These are phyloP conservation scores for Luscinia luscinia DNA, from an alignment of 2,797 vertebrate genomes.

Conservation along the genomic window DNA sequence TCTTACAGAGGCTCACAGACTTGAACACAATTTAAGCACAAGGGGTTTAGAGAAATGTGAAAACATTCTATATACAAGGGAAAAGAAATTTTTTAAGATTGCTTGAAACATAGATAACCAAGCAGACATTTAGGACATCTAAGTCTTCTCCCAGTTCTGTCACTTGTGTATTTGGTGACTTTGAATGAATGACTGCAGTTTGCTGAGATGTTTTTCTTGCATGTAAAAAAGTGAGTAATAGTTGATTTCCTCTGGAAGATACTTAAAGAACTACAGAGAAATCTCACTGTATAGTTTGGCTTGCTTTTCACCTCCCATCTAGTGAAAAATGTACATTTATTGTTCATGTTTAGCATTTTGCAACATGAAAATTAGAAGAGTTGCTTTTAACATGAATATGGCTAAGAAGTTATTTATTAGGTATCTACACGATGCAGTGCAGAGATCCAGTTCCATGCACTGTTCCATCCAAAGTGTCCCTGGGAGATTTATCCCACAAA, in stretches of 20 bases:
- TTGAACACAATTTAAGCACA: neutral
- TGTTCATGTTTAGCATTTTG: neutral
- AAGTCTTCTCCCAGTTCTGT: neutral
- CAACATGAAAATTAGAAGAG: neutral
- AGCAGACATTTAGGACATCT: neutral
- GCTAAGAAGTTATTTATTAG: neutral
- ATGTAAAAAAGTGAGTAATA: neutral
- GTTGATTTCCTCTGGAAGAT: neutral
- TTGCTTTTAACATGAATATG: neutral
- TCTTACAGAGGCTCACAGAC: neutral
- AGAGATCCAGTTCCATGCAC: neutral
- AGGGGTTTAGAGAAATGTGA: neutral
- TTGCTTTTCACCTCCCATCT: neutral
- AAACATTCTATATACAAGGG: neutral
- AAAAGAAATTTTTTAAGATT: neutral
- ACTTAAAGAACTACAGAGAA: neutral
- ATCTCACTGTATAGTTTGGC: neutral
- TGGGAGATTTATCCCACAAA: neutral
- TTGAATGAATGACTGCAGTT: neutral
- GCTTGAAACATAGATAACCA: neutral
- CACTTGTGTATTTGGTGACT: neutral
- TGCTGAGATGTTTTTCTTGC: neutral
- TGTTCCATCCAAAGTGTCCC: neutral
- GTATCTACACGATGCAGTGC: accelerated
- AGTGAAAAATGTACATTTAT: neutral